Conservation (phyloP, 2,113 vertebrate genomes). For the Oostethus manadensis region DNA sequence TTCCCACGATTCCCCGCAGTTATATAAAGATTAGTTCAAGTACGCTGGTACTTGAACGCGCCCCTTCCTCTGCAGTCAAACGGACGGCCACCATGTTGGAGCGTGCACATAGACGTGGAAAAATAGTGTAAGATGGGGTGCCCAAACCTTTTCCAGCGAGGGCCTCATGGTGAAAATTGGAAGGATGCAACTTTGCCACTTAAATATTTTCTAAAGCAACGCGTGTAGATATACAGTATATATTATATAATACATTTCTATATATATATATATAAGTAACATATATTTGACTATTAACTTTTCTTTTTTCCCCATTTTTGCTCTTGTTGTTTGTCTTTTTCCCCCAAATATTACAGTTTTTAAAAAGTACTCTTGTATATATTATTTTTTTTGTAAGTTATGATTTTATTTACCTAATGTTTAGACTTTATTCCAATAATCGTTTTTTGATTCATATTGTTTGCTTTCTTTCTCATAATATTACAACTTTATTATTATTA, state of each 20-base stretch:
- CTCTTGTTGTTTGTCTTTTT: neutral
- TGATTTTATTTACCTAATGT: too few species aligned
- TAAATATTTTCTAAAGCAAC: neutral
- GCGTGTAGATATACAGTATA: too few species aligned
- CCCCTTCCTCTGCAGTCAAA: neutral
- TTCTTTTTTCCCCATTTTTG: neutral
- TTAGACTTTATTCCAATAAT: neutral
- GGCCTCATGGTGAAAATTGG: neutral
- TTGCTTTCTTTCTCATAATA: neutral
- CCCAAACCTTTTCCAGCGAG: too few species aligned
- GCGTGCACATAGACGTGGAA: constrained; percentile 1
- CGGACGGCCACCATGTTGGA: too few species aligned
- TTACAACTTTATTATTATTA: neutral
- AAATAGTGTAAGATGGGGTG: neutral
- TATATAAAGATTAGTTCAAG: constrained; percentile 67
- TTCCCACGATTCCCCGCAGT: constrained; percentile 68
- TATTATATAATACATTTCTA: too few species aligned
- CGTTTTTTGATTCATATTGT: neutral
- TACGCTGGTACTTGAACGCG: constrained; percentile 33
- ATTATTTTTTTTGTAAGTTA: too few species aligned
- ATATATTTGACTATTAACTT: too few species aligned
- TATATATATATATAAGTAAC: too few species aligned
- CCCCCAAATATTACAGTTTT: too few species aligned
- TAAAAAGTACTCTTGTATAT: too few species aligned
- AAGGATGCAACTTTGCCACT: neutral